Conservation (phyloP, 2,797 vertebrate species). For the Acanthurus lineatus region DNA sequence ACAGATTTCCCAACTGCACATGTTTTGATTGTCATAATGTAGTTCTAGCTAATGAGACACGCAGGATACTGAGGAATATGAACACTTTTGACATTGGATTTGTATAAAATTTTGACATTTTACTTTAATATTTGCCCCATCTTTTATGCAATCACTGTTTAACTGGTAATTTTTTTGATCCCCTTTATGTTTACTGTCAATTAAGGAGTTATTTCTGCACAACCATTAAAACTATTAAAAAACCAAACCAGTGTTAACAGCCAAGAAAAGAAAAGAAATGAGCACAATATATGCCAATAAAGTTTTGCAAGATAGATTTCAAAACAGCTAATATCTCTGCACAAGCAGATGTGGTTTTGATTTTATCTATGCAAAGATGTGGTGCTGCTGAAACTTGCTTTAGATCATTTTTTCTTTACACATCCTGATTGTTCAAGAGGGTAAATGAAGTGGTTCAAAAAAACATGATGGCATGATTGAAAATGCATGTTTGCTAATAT, state of each 20-base stretch:
- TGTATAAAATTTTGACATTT: constrained; percentile 36
- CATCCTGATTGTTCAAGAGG: constrained; percentile 26
- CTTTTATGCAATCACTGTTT: constrained; percentile 10
- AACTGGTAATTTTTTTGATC: constrained; percentile 1
- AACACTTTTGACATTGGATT: constrained; percentile 39
- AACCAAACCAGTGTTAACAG: not conserved
- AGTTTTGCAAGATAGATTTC: constrained; percentile 48
- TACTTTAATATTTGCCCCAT: constrained; percentile 33
- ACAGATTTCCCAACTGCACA: constrained; percentile 1
- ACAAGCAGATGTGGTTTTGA: constrained; percentile 40
- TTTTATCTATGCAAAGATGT: constrained; percentile 63
- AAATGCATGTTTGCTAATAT: constrained; percentile 65
- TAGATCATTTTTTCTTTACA: constrained; percentile 35
- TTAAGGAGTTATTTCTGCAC: constrained; percentile 8
- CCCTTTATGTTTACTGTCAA: not conserved
- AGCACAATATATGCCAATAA: constrained; percentile 29
- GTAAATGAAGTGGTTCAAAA: constrained; percentile 40
- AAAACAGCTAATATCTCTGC: constrained; percentile 30
- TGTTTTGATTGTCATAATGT: not conserved
- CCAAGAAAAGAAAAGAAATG: not conserved
- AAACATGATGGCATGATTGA: constrained; percentile 58
- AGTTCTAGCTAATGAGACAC: constrained; percentile 10
- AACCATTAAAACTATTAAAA: not conserved
- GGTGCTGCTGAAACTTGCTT: constrained; percentile 49
- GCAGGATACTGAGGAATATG: constrained; percentile 44